Evolutionary conservation across 2,888 invertebrate species (phyloP), one percentile per base, ranked within the genome.

Genomic region (Cheilosia urbana): DNA sequence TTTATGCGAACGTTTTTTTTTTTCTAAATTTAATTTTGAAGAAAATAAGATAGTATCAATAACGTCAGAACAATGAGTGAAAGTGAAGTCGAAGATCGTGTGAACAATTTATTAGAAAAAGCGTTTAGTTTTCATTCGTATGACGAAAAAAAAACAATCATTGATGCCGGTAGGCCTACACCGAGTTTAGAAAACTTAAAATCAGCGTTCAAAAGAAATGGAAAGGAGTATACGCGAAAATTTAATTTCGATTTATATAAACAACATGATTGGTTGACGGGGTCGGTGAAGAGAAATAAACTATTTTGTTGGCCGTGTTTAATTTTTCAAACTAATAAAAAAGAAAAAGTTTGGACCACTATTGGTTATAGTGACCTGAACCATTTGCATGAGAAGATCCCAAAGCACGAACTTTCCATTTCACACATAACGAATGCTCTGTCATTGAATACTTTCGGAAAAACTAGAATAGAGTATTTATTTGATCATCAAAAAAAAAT

Each of bases 271-370:
- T 30, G 30, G 30, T n/a, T 34, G 34, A 34, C 34, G 11, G 11
- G 9, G 9, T 34, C 34, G 34, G 34, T 60, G 24, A 42, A 60
- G 21, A 40, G 60, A 34, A 51, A 65, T 49, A 65, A 65, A 49
- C 37, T 66, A 9, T 75, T 66, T 75, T 75, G 75, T 57, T 65
- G 75, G 47, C 65, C 65, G 24, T 66, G 49, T 66, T 58, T 76
- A 76, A 76, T 76, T 66, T 76, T 65, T 51, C 47, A 66, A 66
- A 72, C 15, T 34, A 76, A 66, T 62, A 51, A 76, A 37, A 66
- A 51, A 30, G 76, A 76, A 66, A 66, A 40, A 76, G 66, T 66
- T 66, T 76, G 76, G 68, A 68, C 42, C 34, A 68, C 75, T 58
- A 75, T 51, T 51, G 66, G 66, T 49, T 76, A 68, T 53, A 76